phyloP scores from a whole-genome alignment of 2,113 vertebrate genomes.

The Rhynchomys soricoides region DNA sequence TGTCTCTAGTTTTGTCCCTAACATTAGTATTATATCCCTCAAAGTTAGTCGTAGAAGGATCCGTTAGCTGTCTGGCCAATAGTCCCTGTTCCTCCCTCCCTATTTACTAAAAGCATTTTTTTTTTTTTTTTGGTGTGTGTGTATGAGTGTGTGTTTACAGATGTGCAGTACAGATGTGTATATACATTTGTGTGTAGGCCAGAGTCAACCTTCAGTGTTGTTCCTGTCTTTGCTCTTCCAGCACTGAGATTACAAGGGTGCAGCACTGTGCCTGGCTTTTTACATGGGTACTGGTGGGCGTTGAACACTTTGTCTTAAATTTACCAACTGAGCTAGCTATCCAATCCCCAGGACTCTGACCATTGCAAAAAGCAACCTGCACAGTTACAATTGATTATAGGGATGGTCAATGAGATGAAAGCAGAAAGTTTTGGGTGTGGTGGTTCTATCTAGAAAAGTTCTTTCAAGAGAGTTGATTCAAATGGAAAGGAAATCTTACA shows the following conservation, averaged over 20 bases:
- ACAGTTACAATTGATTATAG: not conserved
- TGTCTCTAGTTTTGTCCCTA: constrained; percentile 47
- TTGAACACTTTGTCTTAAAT: not conserved
- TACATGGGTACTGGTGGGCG: not conserved
- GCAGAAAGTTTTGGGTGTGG: not conserved
- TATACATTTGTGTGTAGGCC: not conserved
- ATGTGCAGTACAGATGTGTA: not conserved
- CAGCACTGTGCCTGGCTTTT: not conserved
- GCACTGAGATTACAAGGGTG: not conserved
- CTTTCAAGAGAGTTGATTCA: not conserved
- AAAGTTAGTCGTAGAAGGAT: not conserved
- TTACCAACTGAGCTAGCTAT: not conserved
- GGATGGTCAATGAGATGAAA: not conserved
- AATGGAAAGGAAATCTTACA: not conserved
- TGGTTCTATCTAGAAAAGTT: constrained; percentile 32
- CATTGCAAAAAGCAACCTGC: not conserved
- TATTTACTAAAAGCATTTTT: constrained; percentile 26
- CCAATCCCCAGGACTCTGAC: not conserved
- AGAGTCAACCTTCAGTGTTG: not conserved
- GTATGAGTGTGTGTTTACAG: not conserved
- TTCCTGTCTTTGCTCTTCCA: not conserved
- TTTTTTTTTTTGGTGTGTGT: not conserved
- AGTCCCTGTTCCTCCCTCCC: not conserved
- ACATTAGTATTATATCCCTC: constrained; percentile 21
- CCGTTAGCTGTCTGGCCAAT: not conserved